Percentiles rank a stretch among this genome's conserved stretches.
These are phyloP conservation scores for Oscheius sp. DNA, from an alignment of 1,140 invertebrate genomes.

Conservation along the genomic window DNA sequence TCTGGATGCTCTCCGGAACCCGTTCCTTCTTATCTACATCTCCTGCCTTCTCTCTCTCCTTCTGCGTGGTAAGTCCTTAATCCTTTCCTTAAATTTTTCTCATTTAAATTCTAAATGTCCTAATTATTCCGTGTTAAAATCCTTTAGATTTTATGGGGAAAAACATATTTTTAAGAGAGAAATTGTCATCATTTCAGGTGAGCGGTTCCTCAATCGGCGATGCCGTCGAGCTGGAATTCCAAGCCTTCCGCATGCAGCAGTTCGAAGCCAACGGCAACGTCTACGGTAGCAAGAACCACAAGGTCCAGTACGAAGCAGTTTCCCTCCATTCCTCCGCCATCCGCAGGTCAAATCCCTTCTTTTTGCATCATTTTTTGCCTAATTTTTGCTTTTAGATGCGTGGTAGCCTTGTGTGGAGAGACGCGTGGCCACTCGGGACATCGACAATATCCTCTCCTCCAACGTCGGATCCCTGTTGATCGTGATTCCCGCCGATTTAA, in stretches of 20 bases:
- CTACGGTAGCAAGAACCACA: slow-evolving; percentile 72
- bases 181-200: background rate
- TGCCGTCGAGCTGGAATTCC: slow-evolving; percentile 78
- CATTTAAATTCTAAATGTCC: background rate
- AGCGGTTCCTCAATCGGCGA: slow-evolving; percentile 36
- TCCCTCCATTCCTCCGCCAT: slow-evolving; percentile 80
- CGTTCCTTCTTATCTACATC: slow-evolving; percentile 44
- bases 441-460: slow-evolving; percentile 74
- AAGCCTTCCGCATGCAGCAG: slow-evolving; percentile 66
- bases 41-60: slow-evolving; percentile 39
- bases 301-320: slow-evolving; percentile 73
- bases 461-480: slow-evolving; percentile 78
- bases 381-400: slow-evolving; percentile 66
- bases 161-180: too few species aligned
- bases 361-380: background rate
- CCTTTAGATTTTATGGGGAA: too few species aligned
- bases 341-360: slow-evolving; percentile 66
- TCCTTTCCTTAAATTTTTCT: background rate
- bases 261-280: slow-evolving; percentile 82
- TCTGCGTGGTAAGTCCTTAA: slow-evolving; percentile 27
- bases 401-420: slow-evolving; percentile 76
- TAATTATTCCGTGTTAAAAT: background rate
- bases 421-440: slow-evolving; percentile 75
- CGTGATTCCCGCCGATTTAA: slow-evolving; percentile 76
- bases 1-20: slow-evolving; percentile 48